phyloP scores from a whole-genome alignment of 2,797 vertebrate genomes.

The Phoebastria nigripes region DNA sequence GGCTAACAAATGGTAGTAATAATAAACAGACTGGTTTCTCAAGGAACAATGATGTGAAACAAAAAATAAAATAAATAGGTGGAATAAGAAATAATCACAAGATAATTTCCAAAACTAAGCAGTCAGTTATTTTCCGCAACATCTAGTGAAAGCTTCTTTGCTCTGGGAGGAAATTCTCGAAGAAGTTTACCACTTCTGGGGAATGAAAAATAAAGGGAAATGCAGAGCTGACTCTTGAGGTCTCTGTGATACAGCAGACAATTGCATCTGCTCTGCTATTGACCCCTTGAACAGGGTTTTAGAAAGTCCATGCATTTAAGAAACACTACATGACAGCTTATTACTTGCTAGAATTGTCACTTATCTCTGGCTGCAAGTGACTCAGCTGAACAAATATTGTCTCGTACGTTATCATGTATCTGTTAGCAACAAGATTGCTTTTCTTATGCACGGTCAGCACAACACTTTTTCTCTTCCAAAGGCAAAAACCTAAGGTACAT shows the following conservation, averaged over 20 bases:
- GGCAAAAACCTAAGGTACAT: not conserved
- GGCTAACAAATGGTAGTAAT: not conserved
- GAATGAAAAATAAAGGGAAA: conserved; percentile 30
- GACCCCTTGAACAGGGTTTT: conserved; percentile 31
- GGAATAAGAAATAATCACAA: not conserved
- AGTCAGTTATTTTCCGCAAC: not conserved
- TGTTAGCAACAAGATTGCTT: not conserved
- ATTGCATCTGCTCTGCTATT: conserved; percentile 41
- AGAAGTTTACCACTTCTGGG: conserved; percentile 7
- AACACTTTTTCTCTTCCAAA: not conserved
- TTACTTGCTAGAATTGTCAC: conserved; percentile 45
- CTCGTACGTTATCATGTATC: not conserved
- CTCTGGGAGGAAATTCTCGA: not conserved
- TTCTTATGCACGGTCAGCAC: conserved; percentile 33
- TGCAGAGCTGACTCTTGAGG: not conserved
- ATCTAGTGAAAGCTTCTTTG: not conserved
- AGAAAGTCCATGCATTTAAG: conserved; percentile 57
- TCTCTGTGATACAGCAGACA: conserved; percentile 3
- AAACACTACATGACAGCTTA: conserved; percentile 53
- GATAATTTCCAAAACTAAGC: not conserved
- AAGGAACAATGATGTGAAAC: not conserved
- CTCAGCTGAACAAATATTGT: conserved; percentile 19
- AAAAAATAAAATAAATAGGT: not conserved
- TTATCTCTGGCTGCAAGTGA: conserved; percentile 45
- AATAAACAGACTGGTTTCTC: not conserved